Base-by-base conservation (phyloP, 1,140 invertebrate genomes). In the Lamellibrachia luymesi region DNA sequence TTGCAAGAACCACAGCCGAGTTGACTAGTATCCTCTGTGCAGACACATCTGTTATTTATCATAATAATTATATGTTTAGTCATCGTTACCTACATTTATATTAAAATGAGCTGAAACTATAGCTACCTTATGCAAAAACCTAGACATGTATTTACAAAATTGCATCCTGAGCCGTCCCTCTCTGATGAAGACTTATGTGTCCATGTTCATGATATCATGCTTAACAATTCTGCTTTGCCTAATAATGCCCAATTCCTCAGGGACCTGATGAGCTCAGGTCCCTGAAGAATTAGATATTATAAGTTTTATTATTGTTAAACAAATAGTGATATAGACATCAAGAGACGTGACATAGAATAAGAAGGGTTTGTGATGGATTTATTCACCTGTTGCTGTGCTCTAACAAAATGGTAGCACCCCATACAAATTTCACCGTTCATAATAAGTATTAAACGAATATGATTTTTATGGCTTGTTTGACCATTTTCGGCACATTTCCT, bases 1-100 rank as follows among this genome's bases (percentile, higher is more conserved):
- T 96, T 8, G 94, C 94, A 51, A 94, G 94, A 90, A 95, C 95
- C 90, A 94, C 94, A 50, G 64, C 94, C n/a, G 95, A 95, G 94
- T 93, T 95, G 80, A 94, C 93, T 38, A 52, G 90, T 91, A 91
- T 91, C 90, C 64, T 80, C 64, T 80, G 13, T 4, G 64, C 64
- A 17, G 0, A 80, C 25, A 80, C 4, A 80, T 56, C 64, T 80
- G 64, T 80, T 10, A 80, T 80, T 80, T 80, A 80, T 10, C 13
- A 80, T 80, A 80, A 10, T 38, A 17, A 80, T 80, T 80, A 80
- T 80, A 10, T 80, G 25, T 80, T 80, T 17, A 80, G 2, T 80
- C 25, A 80, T 17, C 64, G 4, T 80, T 80, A 80, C 17, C 6
- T 56, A 7, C 52, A 56, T 56, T 56, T 56, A 56, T 56, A 13